Conservation (phyloP, 1,140 invertebrate genomes). For the Gryllus bimaculatus region DNA sequence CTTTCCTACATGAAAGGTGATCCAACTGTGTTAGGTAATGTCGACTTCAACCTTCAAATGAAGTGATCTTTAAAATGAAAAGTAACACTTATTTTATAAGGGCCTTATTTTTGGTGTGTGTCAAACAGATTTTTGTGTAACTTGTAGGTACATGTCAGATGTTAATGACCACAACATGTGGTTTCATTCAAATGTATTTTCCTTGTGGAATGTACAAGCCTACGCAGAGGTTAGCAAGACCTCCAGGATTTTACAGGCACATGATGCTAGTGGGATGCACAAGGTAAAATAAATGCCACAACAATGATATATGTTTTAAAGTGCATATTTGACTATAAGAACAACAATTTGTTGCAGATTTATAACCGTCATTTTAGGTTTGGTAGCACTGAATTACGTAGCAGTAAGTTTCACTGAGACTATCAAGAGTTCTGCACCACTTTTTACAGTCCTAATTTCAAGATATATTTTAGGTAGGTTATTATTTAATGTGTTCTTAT, state of each 20-base stretch:
- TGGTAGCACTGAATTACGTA: conserved; percentile 73
- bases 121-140: not conserved
- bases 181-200: conserved; percentile 66
- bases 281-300: conserved; percentile 38
- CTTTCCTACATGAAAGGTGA: conserved; percentile 67
- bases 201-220: conserved; percentile 63
- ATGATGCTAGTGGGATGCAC: conserved; percentile 69
- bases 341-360: conserved; percentile 44
- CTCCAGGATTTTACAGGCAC: conserved; percentile 63
- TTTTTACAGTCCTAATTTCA: conserved; percentile 74
- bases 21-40: conserved; percentile 63
- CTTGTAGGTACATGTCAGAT: conserved; percentile 58
- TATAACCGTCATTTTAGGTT: conserved; percentile 62
- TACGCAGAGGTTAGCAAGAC: conserved; percentile 48
- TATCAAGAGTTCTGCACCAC: conserved; percentile 74
- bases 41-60: not conserved
- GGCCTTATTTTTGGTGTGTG: not conserved
- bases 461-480: conserved; percentile 53
- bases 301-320: not conserved
- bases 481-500: not conserved
- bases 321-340: not conserved
- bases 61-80: not conserved
- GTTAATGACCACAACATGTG: conserved; percentile 65
- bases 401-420: conserved; percentile 81
- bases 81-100: not conserved